Evolutionary conservation across 2,113 vertebrate genomes (phyloP), one percentile per base, ranked within the genome.

Genomic region (Elaphurus davidianus): DNA sequence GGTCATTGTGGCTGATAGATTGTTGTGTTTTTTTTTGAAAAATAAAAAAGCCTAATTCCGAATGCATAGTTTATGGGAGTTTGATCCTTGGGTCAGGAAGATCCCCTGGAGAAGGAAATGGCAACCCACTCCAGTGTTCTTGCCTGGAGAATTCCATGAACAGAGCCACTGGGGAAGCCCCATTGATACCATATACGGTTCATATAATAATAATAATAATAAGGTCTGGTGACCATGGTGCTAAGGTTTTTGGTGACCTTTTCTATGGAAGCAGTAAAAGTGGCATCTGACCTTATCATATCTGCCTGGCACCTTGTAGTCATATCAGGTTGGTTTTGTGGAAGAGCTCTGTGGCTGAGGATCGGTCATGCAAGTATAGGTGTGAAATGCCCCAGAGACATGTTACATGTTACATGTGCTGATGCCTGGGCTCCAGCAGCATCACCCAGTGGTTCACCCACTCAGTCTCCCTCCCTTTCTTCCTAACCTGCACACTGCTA

Each of bases 331-430:
- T 21, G 76, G 60, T 28, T n/a, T 74, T 27, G 5, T 43, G 76
- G 52, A 45, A 83, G 14, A 33, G 21, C 59, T 74, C 27, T 27
- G 27, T 52, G 52, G 43, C 43, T 15, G 1, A 28, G 40, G 8
- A 57, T 74, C 50, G 59, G 21, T 82, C 33, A 43, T 7, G n/a
- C 52, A 33, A 33, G 30, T 40, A 59, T 12, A 40, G 5, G 16
- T 40, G n/a, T 50, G n/a, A 43, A 43, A n/a, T 76, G 45, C 28
- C 59, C 43, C n/a, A 27, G 3, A 30, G 7, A 30, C 19, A n/a
- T 1, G 0, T 21, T 50, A 40, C 19, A n/a, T 1, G 0, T 21
- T 50, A 23, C 13, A 1, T 12, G 2, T 54, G 45, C 54, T 13
- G 7, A 25, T 25, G 6, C 33, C 85, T 11, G 8, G 43, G 50